These are phyloP conservation scores for Nephrocerus scutellatus DNA, from an alignment of 2,888 invertebrate species.

Conservation along the genomic window DNA sequence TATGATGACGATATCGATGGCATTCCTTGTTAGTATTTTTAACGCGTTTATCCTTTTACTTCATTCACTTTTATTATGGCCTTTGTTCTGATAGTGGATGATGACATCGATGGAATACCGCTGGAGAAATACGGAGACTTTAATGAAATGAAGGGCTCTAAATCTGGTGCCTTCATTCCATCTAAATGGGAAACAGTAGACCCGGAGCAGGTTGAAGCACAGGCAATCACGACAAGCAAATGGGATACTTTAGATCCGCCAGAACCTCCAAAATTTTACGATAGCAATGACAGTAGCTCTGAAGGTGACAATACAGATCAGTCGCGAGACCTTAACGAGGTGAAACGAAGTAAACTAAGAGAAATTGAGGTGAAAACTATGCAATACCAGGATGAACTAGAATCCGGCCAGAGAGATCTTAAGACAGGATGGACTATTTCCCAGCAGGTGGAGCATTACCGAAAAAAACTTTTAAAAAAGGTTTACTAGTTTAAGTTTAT, in stretches of 20 bases:
- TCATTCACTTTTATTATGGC: slow-evolving; percentile 10
- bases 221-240: slow-evolving; percentile 80
- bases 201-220: slow-evolving; percentile 71
- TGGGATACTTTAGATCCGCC: slow-evolving; percentile 70
- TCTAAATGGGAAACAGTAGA: slow-evolving; percentile 97
- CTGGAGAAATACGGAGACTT: slow-evolving; percentile 49
- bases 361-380: slow-evolving; percentile 94
- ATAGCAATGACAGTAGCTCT: slow-evolving; percentile 38
- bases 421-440: slow-evolving; percentile 67
- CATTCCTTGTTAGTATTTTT: slow-evolving; percentile 50
- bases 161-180: slow-evolving; percentile 68
- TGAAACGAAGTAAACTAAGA: slow-evolving; percentile 67
- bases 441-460: slow-evolving; percentile 84
- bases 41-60: slow-evolving; percentile 12
- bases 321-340: slow-evolving; percentile 54
- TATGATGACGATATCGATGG: slow-evolving; percentile 64
- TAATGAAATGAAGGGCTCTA: slow-evolving; percentile 21
- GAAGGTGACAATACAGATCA: slow-evolving; percentile 38
- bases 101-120: slow-evolving; percentile 70
- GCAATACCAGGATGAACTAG: slow-evolving; percentile 93
- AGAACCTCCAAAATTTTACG: slow-evolving; percentile 44
- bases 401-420: slow-evolving; percentile 69
- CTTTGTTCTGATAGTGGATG: slow-evolving; percentile 53
- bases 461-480: slow-evolving; percentile 81
- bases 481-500: no score